Conservation (phyloP, 2,113 vertebrate genomes). For the Micronycteris hirsuta region DNA sequence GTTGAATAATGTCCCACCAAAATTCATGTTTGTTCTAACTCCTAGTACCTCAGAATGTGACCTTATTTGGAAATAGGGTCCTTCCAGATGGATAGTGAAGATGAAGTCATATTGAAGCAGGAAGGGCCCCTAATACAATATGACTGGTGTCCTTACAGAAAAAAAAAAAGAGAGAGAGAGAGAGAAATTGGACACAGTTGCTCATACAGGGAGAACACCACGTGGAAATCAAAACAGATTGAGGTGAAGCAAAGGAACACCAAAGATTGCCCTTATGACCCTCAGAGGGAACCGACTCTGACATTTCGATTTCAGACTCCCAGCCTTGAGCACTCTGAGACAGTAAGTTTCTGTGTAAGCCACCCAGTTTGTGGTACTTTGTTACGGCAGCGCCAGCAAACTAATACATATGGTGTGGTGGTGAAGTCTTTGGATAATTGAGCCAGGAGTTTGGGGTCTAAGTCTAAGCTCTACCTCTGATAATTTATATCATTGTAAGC, state of each 20-base stretch:
- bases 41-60: background rate
- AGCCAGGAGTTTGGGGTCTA: background rate
- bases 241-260: too few relatives aligned
- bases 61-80: background rate
- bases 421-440: rapidly evolving
- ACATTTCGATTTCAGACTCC: background rate
- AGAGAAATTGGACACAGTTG: background rate
- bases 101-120: background rate
- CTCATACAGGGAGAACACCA: background rate
- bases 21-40: background rate
- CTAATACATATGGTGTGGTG: background rate
- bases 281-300: background rate
- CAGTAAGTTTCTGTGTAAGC: background rate
- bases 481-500: background rate
- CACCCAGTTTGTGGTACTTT: background rate
- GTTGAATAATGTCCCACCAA: background rate
- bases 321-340: background rate
- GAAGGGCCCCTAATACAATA: too few relatives aligned
- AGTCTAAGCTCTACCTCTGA: background rate
- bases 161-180: background rate
- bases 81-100: background rate
- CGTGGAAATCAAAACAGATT: background rate
- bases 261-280: background rate
- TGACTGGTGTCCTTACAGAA: background rate
- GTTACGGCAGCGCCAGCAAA: background rate